Evolutionary conservation across 2,888 invertebrate genomes (phyloP).

Genomic region (Fragum sueziense): DNA sequence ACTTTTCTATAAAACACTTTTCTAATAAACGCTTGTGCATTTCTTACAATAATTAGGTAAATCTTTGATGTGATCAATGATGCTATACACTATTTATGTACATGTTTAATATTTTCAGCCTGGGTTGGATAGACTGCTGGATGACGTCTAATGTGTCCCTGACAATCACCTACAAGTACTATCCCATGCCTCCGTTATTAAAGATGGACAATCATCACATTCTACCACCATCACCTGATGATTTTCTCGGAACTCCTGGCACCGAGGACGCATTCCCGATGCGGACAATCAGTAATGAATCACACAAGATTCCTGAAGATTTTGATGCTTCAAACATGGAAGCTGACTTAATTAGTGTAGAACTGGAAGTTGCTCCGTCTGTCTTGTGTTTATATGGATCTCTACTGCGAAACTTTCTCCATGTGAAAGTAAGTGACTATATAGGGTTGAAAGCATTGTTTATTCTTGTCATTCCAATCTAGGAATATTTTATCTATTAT

Average conservation of each 20-base stretch:
- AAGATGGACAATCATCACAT: constrained; percentile 94
- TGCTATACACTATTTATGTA: no score
- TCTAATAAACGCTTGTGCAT: no score
- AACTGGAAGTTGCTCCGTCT: constrained; percentile 97
- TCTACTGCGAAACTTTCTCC: constrained; percentile 93
- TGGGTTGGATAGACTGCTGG: constrained; percentile 98
- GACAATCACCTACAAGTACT: constrained; percentile 94
- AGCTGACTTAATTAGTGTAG: constrained; percentile 94
- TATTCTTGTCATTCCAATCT: no score
- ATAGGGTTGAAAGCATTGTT: no score
- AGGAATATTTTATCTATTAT: no score
- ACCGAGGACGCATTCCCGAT: constrained; percentile 95
- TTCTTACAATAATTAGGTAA: no score
- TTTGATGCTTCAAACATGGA: constrained; percentile 94
- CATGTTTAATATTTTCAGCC: constrained; percentile 76
- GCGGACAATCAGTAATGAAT: constrained; percentile 85
- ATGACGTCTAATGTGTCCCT: constrained; percentile 96
- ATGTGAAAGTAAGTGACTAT: constrained; percentile 90
- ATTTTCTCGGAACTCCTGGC: constrained; percentile 79
- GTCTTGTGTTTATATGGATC: constrained; percentile 95
- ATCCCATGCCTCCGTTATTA: constrained; percentile 94
- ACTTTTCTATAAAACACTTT: no score
- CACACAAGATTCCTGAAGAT: constrained; percentile 82
- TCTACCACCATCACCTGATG: constrained; percentile 47
- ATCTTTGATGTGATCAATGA: no score